Evolutionary conservation across 2,113 vertebrate species (phyloP), one percentile per base, ranked within the genome.

Genomic region (Pluvianellus socialis): DNA sequence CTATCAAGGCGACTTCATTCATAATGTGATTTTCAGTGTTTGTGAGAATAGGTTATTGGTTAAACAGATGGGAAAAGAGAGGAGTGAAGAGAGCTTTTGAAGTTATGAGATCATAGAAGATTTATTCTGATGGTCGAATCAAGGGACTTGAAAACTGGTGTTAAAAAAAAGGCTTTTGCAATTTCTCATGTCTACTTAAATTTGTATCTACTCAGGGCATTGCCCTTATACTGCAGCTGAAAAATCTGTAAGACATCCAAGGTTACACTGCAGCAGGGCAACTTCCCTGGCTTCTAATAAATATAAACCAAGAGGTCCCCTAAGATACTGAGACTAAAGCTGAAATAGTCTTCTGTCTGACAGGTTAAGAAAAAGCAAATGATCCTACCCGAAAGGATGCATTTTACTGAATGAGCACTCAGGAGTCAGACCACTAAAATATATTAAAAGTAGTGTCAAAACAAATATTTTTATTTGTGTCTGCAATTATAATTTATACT

Each of bases 141-240:
- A 87, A 88, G 83, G 76, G 72, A 88, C 61, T 65, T 82, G 88
- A 89, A 92, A 91, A 55, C 53, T 35, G 53, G 42, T 75, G 73
- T 80, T 74, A 66, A 93, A 67, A 86, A 93, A 59, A 81, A 40
- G 47, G 61, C 79, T 86, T 86, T 93, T 75, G 88, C 79, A 94
- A 68, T 96, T 95, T 95, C 85, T 96, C 45, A 49, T 56, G 70
- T 95, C 91, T 94, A 79, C n/a, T 92, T 82, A 96, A 92, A 96
- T 96, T 88, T 84, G 50, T 90, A 88, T 84, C 80, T 92, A 75
- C 70, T 83, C 55, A 82, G 80, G 75, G 61, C 35, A 90, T 80
- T 87, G 44, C 47, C 53, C 86, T 86, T 79, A 79, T 74, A 44
- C 52, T 74, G 70, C 74, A 83, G 71, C 61, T 91, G 62, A 87